Conservation (phyloP, 1,140 invertebrate species). For the Temnothorax longispinosus region DNA sequence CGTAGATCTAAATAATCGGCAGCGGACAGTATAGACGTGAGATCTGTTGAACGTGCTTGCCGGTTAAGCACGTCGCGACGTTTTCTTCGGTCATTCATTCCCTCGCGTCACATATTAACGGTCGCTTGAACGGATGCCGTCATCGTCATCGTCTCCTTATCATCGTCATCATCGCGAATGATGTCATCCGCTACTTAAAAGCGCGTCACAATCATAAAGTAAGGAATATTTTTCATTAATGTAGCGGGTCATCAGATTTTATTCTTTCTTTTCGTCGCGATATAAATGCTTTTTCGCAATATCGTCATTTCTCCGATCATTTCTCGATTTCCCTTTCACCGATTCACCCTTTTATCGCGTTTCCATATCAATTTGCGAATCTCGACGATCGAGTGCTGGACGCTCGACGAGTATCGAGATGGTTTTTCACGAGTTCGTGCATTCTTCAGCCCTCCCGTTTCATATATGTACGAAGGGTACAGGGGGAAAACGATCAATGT, state of each 20-base stretch:
- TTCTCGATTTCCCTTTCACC: no score
- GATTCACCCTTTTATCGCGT: background rate
- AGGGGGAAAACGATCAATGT: no score
- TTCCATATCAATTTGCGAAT: background rate
- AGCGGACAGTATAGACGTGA: conserved; percentile 8
- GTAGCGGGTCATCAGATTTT: background rate
- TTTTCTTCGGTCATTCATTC: conserved; percentile 9
- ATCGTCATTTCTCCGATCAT: background rate
- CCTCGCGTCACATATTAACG: conserved; percentile 7
- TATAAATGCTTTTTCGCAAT: background rate
- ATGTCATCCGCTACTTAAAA: background rate
- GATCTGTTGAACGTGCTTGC: conserved; percentile 60
- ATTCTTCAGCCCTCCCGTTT: conserved; percentile 25
- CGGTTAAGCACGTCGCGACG: conserved; percentile 59
- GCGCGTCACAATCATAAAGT: background rate
- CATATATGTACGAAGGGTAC: conserved; percentile 56
- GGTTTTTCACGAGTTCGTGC: background rate
- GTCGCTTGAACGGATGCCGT: conserved; percentile 20
- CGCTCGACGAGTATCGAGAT: conserved; percentile 50
- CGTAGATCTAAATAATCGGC: conserved; percentile 37
- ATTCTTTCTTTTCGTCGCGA: background rate
- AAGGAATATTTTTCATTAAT: background rate
- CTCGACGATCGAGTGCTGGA: conserved; percentile 66
- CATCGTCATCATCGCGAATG: conserved; percentile 21
- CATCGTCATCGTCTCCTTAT: conserved; percentile 39